A percentile compares a stretch with the other conserved stretches of the same genome.
phyloP scores from a whole-genome alignment of 2,113 vertebrate species.

The Pachypanchax playfairii region DNA sequence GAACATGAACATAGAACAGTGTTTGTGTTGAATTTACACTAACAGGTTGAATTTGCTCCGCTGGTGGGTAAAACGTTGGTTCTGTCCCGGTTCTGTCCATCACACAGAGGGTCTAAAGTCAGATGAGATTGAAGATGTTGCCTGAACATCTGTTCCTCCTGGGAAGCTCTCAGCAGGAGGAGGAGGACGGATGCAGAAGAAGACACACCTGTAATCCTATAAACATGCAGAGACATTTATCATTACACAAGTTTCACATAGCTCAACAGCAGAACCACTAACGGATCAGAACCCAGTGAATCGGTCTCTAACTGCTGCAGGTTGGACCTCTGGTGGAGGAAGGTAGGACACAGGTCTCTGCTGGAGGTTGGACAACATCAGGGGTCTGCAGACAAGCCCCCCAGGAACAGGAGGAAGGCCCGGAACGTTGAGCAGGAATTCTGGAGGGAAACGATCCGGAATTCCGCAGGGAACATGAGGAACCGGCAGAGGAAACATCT shows the following conservation, averaged over 20 bases:
- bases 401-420: background rate
- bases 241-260: too few species aligned
- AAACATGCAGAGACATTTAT: background rate
- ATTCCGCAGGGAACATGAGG: conserved; percentile 27
- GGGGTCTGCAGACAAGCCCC: background rate
- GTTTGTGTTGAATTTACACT: too few species aligned
- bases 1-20: too few species aligned
- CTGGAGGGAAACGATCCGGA: conserved; percentile 17
- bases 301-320: background rate
- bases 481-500: background rate
- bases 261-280: conserved; percentile 4
- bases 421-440: conserved; percentile 22
- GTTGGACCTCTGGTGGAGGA: background rate
- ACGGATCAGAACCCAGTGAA: background rate
- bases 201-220: background rate
- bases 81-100: too few species aligned
- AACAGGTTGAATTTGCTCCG: too few species aligned
- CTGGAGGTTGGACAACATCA: conserved; percentile 27
- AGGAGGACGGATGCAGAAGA: background rate
- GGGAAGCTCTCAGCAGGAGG: background rate
- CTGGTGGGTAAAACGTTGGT: too few species aligned
- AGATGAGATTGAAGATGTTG: background rate
- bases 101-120: too few species aligned
- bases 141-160: background rate
- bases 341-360: background rate